Base-by-base conservation (phyloP, 2,113 vertebrate genomes). In the Plotosus lineatus region DNA sequence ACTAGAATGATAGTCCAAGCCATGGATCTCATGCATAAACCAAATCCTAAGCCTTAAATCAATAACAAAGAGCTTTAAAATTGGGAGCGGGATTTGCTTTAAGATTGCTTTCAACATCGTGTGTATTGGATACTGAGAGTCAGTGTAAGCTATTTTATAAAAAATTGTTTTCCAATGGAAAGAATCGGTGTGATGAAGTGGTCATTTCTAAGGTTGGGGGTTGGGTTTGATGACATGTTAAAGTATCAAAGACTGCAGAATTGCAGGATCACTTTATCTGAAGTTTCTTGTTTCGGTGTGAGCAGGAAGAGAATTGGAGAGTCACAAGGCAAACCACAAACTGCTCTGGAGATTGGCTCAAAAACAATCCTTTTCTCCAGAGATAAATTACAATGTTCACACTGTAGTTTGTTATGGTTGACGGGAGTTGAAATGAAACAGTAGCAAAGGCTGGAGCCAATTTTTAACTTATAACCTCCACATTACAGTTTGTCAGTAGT, bases 151-250 rank as follows among this genome's bases (percentile, higher is more conserved):
- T 60, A 14, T 12, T 5, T 60, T 56, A 56, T n/a, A 56, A 56
- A 26, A 9, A 56, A 9, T 0, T 3, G 12, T 60, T 12, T 58
- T 28, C 26, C 26, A 14, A 31, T 60, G 11, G 10, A 28, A 58
- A 19, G 10, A 4, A n/a, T 6, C 14, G 9, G 23, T 2, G 63
- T 7, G 14, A 65, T 12, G 1, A n/a, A 12, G 38, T n/a, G 71
- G 69, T 19, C 42, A 8, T 26, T 28, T 71, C 17, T 38, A 46
- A 28, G 31, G 7, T 11, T 8, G 15, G 9, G 69, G n/a, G 26
- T 76, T 79, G 84, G n/a, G 15, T 58, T 82, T 86, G 88, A 86
- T 90, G 90, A 91, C 81, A 65, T 75, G 87, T 89, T 90, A 91
- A 91, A 88, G 85, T 81, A 83, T 83, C 84, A 33, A 88, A 90